Percentiles rank a stretch among this genome's conserved stretches.
Conservation (phyloP, 2,113 vertebrate species). For the Perca flavescens region DNA sequence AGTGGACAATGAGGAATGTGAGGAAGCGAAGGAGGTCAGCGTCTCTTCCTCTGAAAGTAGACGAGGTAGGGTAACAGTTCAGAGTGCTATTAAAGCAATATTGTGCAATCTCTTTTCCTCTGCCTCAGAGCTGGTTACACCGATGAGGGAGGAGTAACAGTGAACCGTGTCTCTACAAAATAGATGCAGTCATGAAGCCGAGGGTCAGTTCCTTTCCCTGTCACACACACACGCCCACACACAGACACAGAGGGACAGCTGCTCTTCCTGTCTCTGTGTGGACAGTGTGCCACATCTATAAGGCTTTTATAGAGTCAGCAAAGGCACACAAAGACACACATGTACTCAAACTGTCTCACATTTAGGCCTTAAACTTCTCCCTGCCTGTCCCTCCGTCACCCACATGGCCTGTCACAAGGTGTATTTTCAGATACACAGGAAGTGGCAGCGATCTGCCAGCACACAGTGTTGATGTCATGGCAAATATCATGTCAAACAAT, state of each 20-base stretch:
- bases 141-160: conserved; percentile 57
- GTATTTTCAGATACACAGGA: conserved; percentile 77
- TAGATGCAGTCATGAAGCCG: conserved; percentile 78
- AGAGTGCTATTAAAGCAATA: conserved; percentile 49
- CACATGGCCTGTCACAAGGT: conserved; percentile 52
- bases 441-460: conserved; percentile 60
- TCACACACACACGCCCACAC: conserved; percentile 40
- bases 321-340: conserved; percentile 53
- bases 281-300: conserved; percentile 67
- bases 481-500: conserved; percentile 69
- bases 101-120: conserved; percentile 40
- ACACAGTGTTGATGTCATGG: conserved; percentile 64
- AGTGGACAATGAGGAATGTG: conserved; percentile 49
- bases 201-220: conserved; percentile 68
- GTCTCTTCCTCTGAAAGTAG: conserved; percentile 68
- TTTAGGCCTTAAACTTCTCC: conserved; percentile 19
- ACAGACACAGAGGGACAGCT: conserved; percentile 70
- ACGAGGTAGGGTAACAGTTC: conserved; percentile 40
- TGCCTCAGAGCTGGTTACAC: conserved; percentile 53
- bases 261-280: conserved; percentile 78
- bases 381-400: conserved; percentile 3
- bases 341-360: not conserved
- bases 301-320: conserved; percentile 63
- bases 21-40: conserved; percentile 68
- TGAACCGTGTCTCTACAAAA: conserved; percentile 73